Evolutionary conservation across 2,113 vertebrate genomes (phyloP), one percentile per base, ranked within the genome.

Genomic region (Enhydra lutris): DNA sequence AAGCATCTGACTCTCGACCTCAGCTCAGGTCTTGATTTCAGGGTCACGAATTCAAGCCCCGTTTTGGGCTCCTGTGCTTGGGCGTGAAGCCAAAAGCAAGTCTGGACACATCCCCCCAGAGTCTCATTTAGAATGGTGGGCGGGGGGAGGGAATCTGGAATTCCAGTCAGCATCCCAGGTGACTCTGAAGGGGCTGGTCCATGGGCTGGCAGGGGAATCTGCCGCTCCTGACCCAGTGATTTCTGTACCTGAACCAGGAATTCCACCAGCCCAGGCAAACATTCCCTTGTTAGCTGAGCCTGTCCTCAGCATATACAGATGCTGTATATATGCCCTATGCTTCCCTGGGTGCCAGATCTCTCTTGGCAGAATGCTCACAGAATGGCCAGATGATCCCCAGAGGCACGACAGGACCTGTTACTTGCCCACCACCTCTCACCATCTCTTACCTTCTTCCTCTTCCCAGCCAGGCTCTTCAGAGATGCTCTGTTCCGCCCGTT

Each of bases 391-490:
- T 8, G 67, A 71, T 76, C n/a, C 12, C 31, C 57, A 29, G 0
- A 79, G 47, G 79, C 21, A 89, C 10, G 47, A 23, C 12, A 89
- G n/a, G 55, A 34, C 71, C n/a, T 50, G 11, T 59, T n/a, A 83
- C 73, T 14, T 87, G 79, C 21, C 59, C 71, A 59, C 63, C 63
- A 45, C 13, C 81, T 74, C 76, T 87, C 45, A 69, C 45, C 5
- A 7, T 6, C 8, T 90, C 98, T 97, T 97, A 99, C 99, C 99
- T 98, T 99, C 99, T 92, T 99, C 99, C 87, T 99, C 99, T 99
- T 99, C 99, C 98, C 99, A 99, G 20, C 99, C 99, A 73, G 99
- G 99, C 98, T 99, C 99, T 0, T 98, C 99, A 93, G 99, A 99
- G 65, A 99, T 97, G 36, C 98, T 99, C 97, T 99, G 99, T 71